Evolutionary conservation across 2,888 invertebrate species (phyloP), one percentile per base, ranked within the genome.

Genomic region (Cylindroiulus punctatus): DNA sequence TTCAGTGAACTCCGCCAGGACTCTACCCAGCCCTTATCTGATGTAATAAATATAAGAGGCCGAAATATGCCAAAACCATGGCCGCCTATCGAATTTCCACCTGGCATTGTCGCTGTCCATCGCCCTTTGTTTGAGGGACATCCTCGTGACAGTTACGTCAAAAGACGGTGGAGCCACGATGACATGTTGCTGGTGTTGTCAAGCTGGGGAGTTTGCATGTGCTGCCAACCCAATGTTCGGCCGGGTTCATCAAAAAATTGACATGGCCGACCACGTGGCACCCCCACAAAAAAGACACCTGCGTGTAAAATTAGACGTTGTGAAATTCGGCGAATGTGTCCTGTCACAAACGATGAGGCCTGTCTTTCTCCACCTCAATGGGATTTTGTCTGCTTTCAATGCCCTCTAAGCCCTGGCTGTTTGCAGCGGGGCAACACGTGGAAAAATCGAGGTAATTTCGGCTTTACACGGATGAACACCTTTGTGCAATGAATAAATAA

Each of bases 121-220:
- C n/a, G 52, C 52, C 12, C 52, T 52, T 52, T 30, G 26, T 76
- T 76, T 30, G 76, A 76, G 8, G 7, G 76, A 76, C 76, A 76
- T 76, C 76, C 76, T 76, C 30, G 26, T 76, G 76, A 76, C 76
- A 30, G 76, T 76, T 30, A 76, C 30, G 76, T 76, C 76, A 76
- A 76, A 76, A 30, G 10, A 26, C 52, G 42, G 12, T 42, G 42
- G 42, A 42, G 42, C 47, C 12, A 47, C n/a, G 76, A 76, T 76
- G 76, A 76, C 76, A 76, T 76, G 76, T 76, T 76, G 76, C 76
- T 76, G 76, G 30, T 76, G 76, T 76, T 76, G 76, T 76, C 76
- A 76, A 30, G 30, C 30, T 76, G 30, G 76, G 76, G 14, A 76
- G 76, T 30, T 76, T 76, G n/a, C n/a, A n/a, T n/a, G 26, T 76